Evolutionary conservation across 2,888 invertebrate genomes (phyloP).

Genomic region (Lordiphosa fenestrarum): DNA sequence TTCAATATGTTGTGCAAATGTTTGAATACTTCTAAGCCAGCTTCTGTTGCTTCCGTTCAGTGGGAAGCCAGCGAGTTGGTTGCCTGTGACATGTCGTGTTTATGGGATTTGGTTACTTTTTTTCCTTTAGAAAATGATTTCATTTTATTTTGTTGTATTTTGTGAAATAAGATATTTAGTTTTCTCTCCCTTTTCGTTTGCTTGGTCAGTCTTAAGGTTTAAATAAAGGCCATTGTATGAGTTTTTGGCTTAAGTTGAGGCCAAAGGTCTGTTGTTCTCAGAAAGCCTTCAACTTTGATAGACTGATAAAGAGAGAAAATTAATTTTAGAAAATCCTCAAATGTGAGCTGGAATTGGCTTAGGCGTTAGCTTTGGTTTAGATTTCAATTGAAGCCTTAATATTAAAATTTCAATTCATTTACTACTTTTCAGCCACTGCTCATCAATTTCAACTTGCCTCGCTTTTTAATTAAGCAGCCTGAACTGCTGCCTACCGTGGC

Average conservation of each 20-base stretch:
- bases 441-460: constrained; percentile 26
- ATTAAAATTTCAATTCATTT: constrained; percentile 23
- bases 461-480: constrained; percentile 48
- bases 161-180: constrained; percentile 69
- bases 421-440: not conserved
- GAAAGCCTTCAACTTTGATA: no score
- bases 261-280: constrained; percentile 10
- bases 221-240: constrained; percentile 31
- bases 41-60: constrained; percentile 23
- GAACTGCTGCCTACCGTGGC: constrained; percentile 5
- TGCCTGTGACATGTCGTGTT: constrained; percentile 72
- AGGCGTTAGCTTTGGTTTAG: no score
- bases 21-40: constrained; percentile 38
- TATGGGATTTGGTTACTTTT: constrained; percentile 69
- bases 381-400: not conserved
- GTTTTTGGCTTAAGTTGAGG: constrained; percentile 30
- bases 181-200: constrained; percentile 22
- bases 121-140: constrained; percentile 57
- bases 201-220: constrained; percentile 20
- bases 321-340: no score
- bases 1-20: constrained; percentile 41
- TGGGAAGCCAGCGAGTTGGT: constrained; percentile 8
- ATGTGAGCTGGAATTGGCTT: no score
- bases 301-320: no score
- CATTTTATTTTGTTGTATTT: constrained; percentile 56